Evolutionary conservation across 2,113 vertebrate species (phyloP).

Genomic region (Lonchura striata): DNA sequence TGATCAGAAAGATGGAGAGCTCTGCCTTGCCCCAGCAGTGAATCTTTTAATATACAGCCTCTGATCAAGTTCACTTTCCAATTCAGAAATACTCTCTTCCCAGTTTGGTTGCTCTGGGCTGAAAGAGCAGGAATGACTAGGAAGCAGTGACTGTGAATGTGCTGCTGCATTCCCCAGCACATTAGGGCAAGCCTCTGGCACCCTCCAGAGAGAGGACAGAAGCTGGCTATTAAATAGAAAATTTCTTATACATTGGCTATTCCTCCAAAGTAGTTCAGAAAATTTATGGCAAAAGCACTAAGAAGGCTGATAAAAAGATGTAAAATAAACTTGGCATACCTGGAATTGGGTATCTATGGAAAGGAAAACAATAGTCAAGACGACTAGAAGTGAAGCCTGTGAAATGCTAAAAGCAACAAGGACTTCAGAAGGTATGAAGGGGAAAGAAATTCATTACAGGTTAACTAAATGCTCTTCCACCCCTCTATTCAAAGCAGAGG

Average conservation of each 20-base stretch:
- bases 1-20: neutral
- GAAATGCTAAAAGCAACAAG: neutral
- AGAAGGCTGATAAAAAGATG: neutral
- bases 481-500: neutral
- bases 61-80: neutral
- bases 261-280: neutral
- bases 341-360: neutral
- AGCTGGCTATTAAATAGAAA: neutral
- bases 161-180: neutral
- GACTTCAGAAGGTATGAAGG: neutral
- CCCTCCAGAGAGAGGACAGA: fast-evolving
- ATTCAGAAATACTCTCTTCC: neutral
- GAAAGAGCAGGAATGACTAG: neutral
- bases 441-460: neutral
- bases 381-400: neutral
- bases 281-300: neutral
- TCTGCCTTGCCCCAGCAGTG: neutral
- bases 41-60: neutral
- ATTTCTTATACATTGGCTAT: neutral
- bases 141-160: neutral
- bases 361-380: neutral
- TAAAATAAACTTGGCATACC: neutral
- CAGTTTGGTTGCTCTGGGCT: neutral
- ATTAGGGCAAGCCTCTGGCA: neutral
- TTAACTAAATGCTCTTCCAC: neutral